Percentiles rank a stretch among this genome's conserved stretches.
phyloP scores from a whole-genome alignment of 2,888 invertebrate species.

The Steromphala cineraria region DNA sequence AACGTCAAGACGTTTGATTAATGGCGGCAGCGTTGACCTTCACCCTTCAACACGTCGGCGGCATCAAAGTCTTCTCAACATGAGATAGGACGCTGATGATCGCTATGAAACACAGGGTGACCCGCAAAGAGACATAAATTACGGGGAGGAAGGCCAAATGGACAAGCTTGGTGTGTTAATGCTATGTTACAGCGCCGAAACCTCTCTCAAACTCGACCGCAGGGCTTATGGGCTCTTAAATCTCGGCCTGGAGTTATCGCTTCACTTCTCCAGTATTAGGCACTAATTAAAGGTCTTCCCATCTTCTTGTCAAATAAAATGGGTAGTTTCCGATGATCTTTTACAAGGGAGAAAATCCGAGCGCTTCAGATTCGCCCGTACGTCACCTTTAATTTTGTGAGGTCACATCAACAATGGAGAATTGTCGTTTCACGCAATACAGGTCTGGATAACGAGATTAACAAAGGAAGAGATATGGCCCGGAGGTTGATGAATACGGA shows the following conservation, averaged over 20 bases:
- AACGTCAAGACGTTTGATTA: not conserved
- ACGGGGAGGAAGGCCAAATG: not conserved
- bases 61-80: constrained; percentile 16
- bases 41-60: not conserved
- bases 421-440: not conserved
- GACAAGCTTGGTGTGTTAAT: not conserved
- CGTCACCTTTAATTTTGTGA: not conserved
- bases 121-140: constrained; percentile 18
- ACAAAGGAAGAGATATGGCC: too few species aligned
- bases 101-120: constrained; percentile 8
- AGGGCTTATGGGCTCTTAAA: not conserved
- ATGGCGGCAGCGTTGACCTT: not conserved
- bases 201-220: not conserved
- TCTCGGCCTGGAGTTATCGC: not conserved
- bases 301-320: not conserved
- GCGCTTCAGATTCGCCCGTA: not conserved
- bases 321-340: constrained; percentile 10
- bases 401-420: not conserved
- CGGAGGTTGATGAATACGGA: too few species aligned
- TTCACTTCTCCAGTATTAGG: not conserved
- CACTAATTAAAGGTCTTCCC: not conserved
- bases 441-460: not conserved
- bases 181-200: not conserved
- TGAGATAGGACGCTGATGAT: not conserved
- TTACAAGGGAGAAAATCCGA: not conserved